Evolutionary conservation across 2,113 vertebrate species (phyloP), one percentile per base, ranked within the genome.

Genomic region (Montifringilla adamsi): DNA sequence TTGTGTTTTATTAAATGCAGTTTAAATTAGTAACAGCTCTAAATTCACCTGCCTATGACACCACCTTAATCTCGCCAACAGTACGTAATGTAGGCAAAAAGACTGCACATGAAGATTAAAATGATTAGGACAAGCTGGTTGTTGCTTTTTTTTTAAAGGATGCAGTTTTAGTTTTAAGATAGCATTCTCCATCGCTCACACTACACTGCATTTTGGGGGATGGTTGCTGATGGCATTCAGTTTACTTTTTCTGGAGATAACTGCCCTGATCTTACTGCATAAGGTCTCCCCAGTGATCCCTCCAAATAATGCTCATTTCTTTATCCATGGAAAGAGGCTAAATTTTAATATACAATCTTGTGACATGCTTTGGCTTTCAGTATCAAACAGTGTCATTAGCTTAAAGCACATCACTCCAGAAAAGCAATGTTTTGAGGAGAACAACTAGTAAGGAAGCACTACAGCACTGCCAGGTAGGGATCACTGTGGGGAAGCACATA

Each of bases 21-120:
- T 93, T 96, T 94, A 95, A 94, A 95, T 94, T 94, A 97, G 93
- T 67, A 90, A 93, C 66, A 90, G 89, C 79, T 92, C 82, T 95
- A 89, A 95, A 95, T 94, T 90, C 59, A 87, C 81, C 83, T 62
- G 62, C 63, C 80, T 85, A 73, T 31, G 73, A 87, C 52, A 94
- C 14, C 26, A n/a, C 39, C 52, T n/a, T 63, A 73, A 64, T 70
- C 69, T 88, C 7, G 1, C 43, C 81, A 64, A 78, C 31, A 52
- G 37, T 35, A 88, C 7, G 5, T 11, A 53, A 81, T 8, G 21
- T 15, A 70, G 39, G 27, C 21, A 93, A 95, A 94, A 96, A 87
- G 39, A 91, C 79, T 82, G 76, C 6, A 41, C 7, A 41, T 11
- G 14, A 46, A 86, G n/a, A 85, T 84, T 33, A 90, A 52, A 94